Evolutionary conservation across 2,113 vertebrate species (phyloP).

Genomic region (Elanoides forficatus): DNA sequence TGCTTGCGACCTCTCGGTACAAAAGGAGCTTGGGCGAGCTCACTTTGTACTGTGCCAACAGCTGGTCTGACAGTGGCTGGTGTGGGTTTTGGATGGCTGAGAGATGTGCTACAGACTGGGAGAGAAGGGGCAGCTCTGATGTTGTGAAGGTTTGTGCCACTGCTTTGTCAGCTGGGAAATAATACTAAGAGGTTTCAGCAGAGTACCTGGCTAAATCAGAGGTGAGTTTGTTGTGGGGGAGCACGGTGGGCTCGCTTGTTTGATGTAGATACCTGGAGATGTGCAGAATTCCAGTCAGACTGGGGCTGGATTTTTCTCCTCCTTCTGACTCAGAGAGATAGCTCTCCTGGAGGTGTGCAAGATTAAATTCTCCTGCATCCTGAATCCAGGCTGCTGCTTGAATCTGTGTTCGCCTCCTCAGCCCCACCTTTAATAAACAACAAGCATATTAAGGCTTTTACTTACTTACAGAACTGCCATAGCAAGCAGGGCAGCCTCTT

Average conservation of each 20-base stretch:
- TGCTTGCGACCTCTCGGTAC: neutral
- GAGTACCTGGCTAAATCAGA: neutral
- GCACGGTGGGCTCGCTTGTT: neutral
- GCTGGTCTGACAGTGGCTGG: neutral
- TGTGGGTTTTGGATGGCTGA: neutral
- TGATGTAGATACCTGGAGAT: neutral
- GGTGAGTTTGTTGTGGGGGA: neutral
- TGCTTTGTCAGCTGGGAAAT: neutral
- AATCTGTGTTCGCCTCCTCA: neutral
- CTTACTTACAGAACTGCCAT: neutral
- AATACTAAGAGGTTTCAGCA: neutral
- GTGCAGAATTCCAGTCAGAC: neutral
- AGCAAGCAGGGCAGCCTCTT: neutral
- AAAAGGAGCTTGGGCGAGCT: neutral
- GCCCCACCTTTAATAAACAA: neutral
- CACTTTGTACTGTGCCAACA: accelerated
- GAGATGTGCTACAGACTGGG: neutral
- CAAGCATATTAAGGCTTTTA: neutral
- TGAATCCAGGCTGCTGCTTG: neutral
- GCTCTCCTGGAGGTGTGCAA: neutral
- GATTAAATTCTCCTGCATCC: neutral
- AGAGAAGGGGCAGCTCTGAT: neutral
- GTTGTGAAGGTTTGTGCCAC: neutral
- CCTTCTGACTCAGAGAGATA: neutral
- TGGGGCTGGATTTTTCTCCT: neutral